phyloP scores from a whole-genome alignment of 2,113 vertebrate genomes.

The Ciconia boyciana region DNA sequence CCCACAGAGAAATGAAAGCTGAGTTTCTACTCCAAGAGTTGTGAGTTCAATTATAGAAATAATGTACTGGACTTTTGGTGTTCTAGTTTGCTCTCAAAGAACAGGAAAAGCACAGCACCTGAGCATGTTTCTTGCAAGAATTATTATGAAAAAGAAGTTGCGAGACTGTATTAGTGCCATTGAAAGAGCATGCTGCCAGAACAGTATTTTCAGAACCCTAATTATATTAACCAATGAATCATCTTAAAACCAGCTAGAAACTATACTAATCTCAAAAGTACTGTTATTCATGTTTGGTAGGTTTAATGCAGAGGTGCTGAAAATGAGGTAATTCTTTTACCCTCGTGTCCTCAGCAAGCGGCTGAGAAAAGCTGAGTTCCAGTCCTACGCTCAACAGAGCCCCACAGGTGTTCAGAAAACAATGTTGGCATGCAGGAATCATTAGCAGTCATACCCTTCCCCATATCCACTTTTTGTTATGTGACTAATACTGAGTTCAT shows the following conservation, averaged over 20 bases:
- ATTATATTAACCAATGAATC: not conserved
- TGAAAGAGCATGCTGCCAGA: not conserved
- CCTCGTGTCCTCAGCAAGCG: not conserved
- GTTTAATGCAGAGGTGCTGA: not conserved
- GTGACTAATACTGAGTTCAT: not conserved
- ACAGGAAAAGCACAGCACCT: not conserved
- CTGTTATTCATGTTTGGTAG: not conserved
- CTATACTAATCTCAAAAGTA: not conserved
- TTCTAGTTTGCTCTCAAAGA: not conserved
- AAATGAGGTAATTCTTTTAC: not conserved
- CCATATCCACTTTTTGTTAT: not conserved
- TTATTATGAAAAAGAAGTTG: not conserved
- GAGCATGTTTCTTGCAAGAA: not conserved
- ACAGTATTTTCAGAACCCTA: not conserved
- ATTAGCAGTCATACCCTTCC: not conserved
- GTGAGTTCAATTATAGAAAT: not conserved
- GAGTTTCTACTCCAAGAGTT: not conserved
- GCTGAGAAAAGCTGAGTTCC: not conserved
- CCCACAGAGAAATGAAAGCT: not conserved
- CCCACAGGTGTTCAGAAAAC: not conserved
- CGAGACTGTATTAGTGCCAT: not conserved
- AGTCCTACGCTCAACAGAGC: not conserved
- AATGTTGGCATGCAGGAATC: not conserved
- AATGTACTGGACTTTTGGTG: fast-evolving
- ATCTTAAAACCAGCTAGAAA: not conserved